Base-by-base conservation (phyloP, 1,140 invertebrate genomes). In the Macrotrachela quadricornifera region DNA sequence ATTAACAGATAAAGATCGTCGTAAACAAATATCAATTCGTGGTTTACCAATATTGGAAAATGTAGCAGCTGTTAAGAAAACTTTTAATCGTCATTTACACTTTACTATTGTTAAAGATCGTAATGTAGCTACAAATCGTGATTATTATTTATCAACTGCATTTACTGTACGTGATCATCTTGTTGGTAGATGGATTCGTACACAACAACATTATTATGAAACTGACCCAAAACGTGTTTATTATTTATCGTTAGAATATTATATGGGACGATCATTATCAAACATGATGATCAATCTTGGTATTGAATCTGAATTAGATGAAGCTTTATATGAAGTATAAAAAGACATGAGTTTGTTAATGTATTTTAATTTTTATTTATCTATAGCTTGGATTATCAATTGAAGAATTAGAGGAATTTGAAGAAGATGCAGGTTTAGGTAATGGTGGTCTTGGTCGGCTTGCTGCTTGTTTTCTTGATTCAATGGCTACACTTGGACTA, bases 271-370 rank as follows among this genome's bases (percentile, higher is more conserved):
- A 46, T 82, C 86, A 12, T 75, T 99, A 11, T 82, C 85, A 63
- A 99, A 99, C 67, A 99, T 92, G 6, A 97, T 99, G 91, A 83
- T 97, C 55, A 99, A 99, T 68, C 72, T 99, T 60, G 92, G 91
- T 1, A 91, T 99, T 59, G 85, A 96, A 70, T 84, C 81, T 30
- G 80, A 85, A 40, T 88, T 86, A 62, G 91, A 96, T 73, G 91
- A 97, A 74, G 88, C 91, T 47, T 79, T 96, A 71, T 96, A 96
- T 66, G 90, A 95, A 78, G 21, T 30, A 30, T 30, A 30, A 8
- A 30, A 30, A 4, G 21, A 30, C 21, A 30, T 30, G 2, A 8
- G 8, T 4, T 30, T 8, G 2, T 30, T 4, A 8, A 4, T 30
- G 3, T 30, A 8, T 30, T 30, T 30, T 30, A 4, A 30, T 30